Percentiles rank a stretch among this genome's conserved stretches.
These are phyloP conservation scores for Grapholita molesta DNA, from an alignment of 1,140 invertebrate genomes.

Conservation along the genomic window DNA sequence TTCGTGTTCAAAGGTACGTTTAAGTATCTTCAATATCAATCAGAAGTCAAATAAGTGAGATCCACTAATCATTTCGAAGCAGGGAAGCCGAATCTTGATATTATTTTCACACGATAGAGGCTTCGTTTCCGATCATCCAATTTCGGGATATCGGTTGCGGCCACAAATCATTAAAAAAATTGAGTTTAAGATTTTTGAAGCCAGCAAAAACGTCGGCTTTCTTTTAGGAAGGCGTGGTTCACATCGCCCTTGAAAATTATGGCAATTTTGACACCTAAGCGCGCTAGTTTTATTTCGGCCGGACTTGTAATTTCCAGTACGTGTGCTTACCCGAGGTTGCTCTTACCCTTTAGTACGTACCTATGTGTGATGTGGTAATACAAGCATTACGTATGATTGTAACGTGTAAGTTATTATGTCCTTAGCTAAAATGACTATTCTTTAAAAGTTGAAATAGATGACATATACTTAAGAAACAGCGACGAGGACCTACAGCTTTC, in stretches of 20 bases:
- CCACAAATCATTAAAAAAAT: constrained; percentile 74
- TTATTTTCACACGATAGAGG: constrained; percentile 66
- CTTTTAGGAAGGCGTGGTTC: constrained; percentile 62
- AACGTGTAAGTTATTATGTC: too few species aligned
- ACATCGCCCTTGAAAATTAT: constrained; percentile 63
- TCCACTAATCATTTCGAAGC: constrained; percentile 13
- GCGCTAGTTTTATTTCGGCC: constrained; percentile 62
- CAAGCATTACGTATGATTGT: too few species aligned
- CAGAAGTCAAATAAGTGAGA: constrained; percentile 6
- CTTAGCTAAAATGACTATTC: too few species aligned
- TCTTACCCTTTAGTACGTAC: not conserved
- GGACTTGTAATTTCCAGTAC: constrained; percentile 62
- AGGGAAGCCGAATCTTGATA: constrained; percentile 30
- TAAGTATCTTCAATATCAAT: constrained; percentile 3
- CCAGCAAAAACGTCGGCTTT: constrained; percentile 67
- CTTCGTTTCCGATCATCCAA: constrained; percentile 67
- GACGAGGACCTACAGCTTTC: too few species aligned
- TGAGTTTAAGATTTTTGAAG: constrained; percentile 58
- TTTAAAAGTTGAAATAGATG: too few species aligned
- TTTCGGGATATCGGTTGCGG: constrained; percentile 69
- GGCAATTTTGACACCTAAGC: constrained; percentile 76
- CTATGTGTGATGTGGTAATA: not conserved
- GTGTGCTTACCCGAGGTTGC: constrained; percentile 47
- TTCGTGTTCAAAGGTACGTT: not conserved
- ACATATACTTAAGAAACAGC: too few species aligned